phyloP scores from a whole-genome alignment of 2,797 vertebrate genomes.

The Danionella dracula region DNA sequence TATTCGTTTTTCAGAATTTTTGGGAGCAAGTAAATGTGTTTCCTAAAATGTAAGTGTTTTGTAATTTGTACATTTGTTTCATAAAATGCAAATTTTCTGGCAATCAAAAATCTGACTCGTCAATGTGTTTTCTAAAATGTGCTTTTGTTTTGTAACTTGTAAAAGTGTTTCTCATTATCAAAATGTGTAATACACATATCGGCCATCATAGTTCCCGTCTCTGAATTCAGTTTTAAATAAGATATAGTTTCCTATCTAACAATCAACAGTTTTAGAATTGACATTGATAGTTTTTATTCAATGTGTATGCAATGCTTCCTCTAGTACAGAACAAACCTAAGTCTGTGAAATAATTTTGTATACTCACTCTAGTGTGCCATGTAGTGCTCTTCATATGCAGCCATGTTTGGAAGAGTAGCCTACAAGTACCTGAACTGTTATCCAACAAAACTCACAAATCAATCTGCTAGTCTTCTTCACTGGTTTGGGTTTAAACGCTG shows the following conservation, averaged over 20 bases:
- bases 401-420: background rate
- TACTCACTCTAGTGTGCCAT: constrained; percentile 9
- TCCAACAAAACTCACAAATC: background rate
- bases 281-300: background rate
- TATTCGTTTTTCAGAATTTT: too few species aligned
- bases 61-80: too few species aligned
- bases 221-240: too few species aligned
- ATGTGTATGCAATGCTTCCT: background rate
- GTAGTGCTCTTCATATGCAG: background rate
- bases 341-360: constrained; percentile 18
- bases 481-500: background rate
- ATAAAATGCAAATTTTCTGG: too few species aligned
- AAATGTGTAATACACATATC: too few species aligned
- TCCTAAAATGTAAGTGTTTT: too few species aligned
- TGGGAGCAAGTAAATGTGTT: too few species aligned
- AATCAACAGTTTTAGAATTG: background rate
- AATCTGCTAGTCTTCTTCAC: background rate
- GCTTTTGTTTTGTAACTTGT: too few species aligned
- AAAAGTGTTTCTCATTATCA: too few species aligned
- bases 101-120: too few species aligned
- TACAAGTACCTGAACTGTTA: background rate
- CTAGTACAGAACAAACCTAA: constrained; percentile 7
- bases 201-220: too few species aligned
- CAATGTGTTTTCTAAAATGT: too few species aligned
- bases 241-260: background rate